These are phyloP conservation scores for Crotalus viridis DNA, from an alignment of 2,113 vertebrate species.

Conservation along the genomic window DNA sequence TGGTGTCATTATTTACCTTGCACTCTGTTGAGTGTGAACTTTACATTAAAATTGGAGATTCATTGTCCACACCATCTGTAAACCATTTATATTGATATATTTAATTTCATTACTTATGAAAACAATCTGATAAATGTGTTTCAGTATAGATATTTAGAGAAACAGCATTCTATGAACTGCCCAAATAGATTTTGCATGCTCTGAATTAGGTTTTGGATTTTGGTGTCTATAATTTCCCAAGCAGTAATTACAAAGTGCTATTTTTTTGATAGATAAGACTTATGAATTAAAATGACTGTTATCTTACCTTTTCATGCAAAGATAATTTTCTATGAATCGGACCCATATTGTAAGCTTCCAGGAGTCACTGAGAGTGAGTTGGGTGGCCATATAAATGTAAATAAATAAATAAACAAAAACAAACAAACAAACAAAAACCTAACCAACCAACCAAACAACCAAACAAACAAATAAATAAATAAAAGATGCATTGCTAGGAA, in stretches of 20 bases:
- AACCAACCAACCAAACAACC: too few species aligned
- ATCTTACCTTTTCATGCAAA: not conserved
- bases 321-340: not conserved
- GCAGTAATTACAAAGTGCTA: not conserved
- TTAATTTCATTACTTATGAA: conserved; percentile 10
- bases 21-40: not conserved
- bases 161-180: not conserved
- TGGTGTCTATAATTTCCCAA: conserved; percentile 11
- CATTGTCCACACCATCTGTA: not conserved
- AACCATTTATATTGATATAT: not conserved
- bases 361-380: not conserved
- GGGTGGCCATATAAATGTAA: not conserved
- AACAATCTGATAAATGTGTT: not conserved
- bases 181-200: not conserved
- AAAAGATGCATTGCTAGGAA: not conserved
- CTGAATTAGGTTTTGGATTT: not conserved
- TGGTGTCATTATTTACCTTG: conserved; percentile 47
- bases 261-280: not conserved
- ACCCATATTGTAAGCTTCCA: not conserved
- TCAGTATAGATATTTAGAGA: not conserved
- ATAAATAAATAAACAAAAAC: not conserved
- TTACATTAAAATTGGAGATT: not conserved
- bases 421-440: not conserved
- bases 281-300: not conserved
- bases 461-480: not conserved